These are phyloP conservation scores for Alaudala cheleensis DNA, from an alignment of 2,113 vertebrate species.

Conservation along the genomic window DNA sequence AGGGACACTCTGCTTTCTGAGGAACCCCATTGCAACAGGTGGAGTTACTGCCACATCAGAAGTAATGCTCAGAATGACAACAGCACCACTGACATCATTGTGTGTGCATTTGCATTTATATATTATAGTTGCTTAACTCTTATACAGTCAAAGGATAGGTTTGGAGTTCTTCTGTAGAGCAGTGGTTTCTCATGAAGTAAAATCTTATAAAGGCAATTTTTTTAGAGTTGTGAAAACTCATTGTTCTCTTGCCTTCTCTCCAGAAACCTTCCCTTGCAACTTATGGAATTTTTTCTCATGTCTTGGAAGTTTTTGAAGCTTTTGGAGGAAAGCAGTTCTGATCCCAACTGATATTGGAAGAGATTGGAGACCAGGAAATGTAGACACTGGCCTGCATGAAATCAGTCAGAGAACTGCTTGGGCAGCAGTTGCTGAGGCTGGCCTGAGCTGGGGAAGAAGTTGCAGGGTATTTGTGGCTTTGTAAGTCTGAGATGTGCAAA, in stretches of 20 bases:
- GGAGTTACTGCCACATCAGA: neutral
- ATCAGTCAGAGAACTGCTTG: neutral
- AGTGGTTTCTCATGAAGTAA: neutral
- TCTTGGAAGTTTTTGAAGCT: neutral
- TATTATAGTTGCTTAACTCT: neutral
- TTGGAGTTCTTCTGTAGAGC: neutral
- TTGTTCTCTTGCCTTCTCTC: neutral
- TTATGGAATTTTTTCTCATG: neutral
- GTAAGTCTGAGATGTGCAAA: neutral
- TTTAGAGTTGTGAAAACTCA: neutral
- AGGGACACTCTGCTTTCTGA: neutral
- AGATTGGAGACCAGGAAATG: neutral
- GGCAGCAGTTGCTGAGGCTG: neutral
- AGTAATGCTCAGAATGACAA: neutral
- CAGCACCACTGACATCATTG: neutral
- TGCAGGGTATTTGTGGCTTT: neutral
- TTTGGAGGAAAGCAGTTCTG: neutral
- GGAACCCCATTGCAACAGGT: neutral
- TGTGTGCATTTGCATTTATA: neutral
- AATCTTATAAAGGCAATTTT: neutral
- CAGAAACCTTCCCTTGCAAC: neutral
- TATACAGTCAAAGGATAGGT: neutral
- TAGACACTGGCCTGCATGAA: neutral
- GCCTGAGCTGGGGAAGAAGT: neutral
- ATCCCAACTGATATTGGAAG: neutral